These are phyloP conservation scores for Rhagoletis pomonella DNA, from an alignment of 1,140 invertebrate genomes.

Conservation along the genomic window DNA sequence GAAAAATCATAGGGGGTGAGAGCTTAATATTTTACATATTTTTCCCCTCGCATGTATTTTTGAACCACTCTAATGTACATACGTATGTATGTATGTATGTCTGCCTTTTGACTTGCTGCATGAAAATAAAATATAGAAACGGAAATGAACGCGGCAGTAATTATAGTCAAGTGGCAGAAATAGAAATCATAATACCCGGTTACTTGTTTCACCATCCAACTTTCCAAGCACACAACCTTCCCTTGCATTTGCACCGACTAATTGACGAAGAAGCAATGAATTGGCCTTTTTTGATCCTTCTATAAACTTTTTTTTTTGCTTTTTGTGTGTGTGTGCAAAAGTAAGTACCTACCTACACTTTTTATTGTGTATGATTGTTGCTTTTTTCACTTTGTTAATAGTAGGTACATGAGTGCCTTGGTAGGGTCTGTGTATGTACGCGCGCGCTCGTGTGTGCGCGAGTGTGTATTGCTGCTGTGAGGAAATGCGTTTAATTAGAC, in stretches of 20 bases:
- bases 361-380: constrained; percentile 29
- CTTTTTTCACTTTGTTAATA: constrained; percentile 29
- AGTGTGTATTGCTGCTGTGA: background rate
- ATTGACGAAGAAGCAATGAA: constrained; percentile 19
- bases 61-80: too few species aligned
- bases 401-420: background rate
- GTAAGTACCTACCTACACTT: constrained; percentile 39
- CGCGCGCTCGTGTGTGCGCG: background rate
- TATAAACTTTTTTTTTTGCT: background rate
- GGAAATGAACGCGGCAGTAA: constrained; percentile 50
- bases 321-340: background rate
- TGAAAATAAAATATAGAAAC: constrained; percentile 1
- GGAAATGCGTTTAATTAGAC: constrained; percentile 47
- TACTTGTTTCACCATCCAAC: constrained; percentile 31
- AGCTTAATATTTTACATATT: too few species aligned
- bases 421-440: too few species aligned
- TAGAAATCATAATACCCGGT: constrained; percentile 51
- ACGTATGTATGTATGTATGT: background rate
- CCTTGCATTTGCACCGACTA: constrained; percentile 13
- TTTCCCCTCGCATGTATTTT: too few species aligned
- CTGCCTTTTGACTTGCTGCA: background rate
- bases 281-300: constrained; percentile 36
- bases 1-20: too few species aligned
- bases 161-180: constrained; percentile 49
- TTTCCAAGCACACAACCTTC: too few species aligned